These are phyloP conservation scores for Coptodon bakossiorum DNA, from an alignment of 2,113 vertebrate genomes.

Conservation along the genomic window DNA sequence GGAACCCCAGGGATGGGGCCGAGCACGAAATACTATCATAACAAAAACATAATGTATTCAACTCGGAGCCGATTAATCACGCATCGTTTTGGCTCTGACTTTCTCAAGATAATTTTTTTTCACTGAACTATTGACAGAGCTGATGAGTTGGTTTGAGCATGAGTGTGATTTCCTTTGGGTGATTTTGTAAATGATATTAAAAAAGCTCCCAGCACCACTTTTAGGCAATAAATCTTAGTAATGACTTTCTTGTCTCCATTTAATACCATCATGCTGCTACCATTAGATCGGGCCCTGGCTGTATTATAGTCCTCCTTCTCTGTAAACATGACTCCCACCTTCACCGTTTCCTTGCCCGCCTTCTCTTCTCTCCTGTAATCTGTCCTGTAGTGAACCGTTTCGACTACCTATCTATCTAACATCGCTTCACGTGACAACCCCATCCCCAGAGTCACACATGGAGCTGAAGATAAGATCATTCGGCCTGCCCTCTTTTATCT, in stretches of 20 bases:
- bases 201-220: neutral
- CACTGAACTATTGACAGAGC: neutral
- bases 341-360: conserved; percentile 2
- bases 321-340: conserved; percentile 3
- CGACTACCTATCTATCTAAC: conserved; percentile 23
- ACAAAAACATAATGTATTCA: neutral
- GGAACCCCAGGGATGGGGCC: neutral
- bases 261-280: neutral
- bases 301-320: neutral
- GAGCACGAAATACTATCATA: neutral
- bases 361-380: conserved; percentile 1
- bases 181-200: conserved; percentile 15
- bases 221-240: conserved; percentile 14
- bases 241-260: conserved; percentile 15
- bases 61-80: neutral
- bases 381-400: conserved; percentile 3
- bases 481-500: conserved; percentile 8
- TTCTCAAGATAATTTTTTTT: neutral
- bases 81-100: neutral
- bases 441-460: conserved; percentile 25
- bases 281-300: neutral
- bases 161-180: conserved; percentile 34
- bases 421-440: neutral
- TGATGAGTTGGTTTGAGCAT: neutral
- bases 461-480: conserved; percentile 25